Conservation (phyloP, 2,113 vertebrate species). For the Anhinga anhinga region DNA sequence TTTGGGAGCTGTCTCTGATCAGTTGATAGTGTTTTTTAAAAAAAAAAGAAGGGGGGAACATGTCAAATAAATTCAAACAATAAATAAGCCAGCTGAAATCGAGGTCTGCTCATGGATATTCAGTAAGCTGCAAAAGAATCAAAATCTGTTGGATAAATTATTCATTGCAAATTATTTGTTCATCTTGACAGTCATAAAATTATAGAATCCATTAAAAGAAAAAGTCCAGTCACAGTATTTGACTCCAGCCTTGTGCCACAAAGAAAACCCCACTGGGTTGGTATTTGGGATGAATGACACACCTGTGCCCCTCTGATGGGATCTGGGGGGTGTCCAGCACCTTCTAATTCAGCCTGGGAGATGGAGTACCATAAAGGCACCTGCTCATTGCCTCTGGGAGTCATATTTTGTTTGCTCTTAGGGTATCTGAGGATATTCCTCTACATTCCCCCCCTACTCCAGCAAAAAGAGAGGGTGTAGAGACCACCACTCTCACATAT, state of each 20-base stretch:
- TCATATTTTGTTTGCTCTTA: accelerated
- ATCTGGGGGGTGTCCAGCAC: neutral
- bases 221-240: neutral
- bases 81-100: conserved; percentile 59
- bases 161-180: conserved; percentile 66
- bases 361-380: accelerated
- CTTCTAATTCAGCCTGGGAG: neutral
- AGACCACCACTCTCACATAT: neutral
- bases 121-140: conserved; percentile 59
- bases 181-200: conserved; percentile 63
- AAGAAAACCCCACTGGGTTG: neutral
- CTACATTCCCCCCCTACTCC: neutral
- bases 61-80: conserved; percentile 59
- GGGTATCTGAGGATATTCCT: neutral
- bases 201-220: conserved; percentile 58
- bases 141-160: conserved; percentile 65
- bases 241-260: neutral
- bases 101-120: conserved; percentile 66
- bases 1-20: neutral
- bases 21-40: neutral
- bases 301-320: neutral
- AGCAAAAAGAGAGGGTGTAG: neutral
- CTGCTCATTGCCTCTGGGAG: neutral
- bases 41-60: neutral
- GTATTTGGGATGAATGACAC: neutral